Evolutionary conservation across 1,140 invertebrate species (phyloP).

Genomic region (Samia ricini): DNA sequence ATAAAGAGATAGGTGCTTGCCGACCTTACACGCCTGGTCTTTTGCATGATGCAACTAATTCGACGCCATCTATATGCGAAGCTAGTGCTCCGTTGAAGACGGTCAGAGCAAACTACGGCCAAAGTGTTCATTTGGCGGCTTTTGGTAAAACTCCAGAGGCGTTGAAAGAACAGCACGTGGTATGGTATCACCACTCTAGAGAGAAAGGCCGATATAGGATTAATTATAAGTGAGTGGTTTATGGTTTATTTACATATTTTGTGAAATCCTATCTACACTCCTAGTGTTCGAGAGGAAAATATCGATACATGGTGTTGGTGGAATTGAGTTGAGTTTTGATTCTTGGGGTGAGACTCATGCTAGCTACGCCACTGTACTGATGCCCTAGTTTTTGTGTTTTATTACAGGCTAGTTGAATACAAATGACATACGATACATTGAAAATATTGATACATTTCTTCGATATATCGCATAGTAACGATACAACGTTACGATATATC

Average conservation of each 20-base stretch:
- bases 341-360: no score
- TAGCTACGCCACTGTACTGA: no score
- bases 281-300: no score
- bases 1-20: conserved; percentile 86
- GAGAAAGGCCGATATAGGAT: conserved; percentile 81
- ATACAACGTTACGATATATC: no score
- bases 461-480: no score
- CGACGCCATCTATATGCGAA: conserved; percentile 84
- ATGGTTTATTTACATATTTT: not conserved
- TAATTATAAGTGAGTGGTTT: conserved; percentile 64
- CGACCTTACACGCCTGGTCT: conserved; percentile 84
- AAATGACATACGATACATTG: no score
- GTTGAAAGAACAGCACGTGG: conserved; percentile 79
- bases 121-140: conserved; percentile 86
- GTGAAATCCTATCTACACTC: no score
- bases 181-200: conserved; percentile 85
- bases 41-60: conserved; percentile 85
- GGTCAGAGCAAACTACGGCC: conserved; percentile 85
- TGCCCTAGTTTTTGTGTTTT: no score
- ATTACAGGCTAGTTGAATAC: no score
- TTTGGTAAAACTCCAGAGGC: conserved; percentile 85
- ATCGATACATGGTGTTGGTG: no score
- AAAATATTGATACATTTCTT: no score
- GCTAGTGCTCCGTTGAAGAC: conserved; percentile 83
- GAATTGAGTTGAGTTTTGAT: no score